phyloP scores from a whole-genome alignment of 2,113 vertebrate genomes.

The rat (Rattus norvegicus) region DNA sequence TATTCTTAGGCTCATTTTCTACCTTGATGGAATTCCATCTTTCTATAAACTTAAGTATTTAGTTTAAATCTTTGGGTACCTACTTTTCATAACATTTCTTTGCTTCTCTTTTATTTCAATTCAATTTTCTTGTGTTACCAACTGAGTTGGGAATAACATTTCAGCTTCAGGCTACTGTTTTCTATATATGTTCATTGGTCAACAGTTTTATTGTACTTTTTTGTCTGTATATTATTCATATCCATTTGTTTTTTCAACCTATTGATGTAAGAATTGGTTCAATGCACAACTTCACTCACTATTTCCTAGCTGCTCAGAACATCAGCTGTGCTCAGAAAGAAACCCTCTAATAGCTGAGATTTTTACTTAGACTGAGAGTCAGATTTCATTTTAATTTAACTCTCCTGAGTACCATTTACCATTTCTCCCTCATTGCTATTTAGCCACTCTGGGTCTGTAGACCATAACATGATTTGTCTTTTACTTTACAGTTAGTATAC shows the following conservation, averaged over 20 bases:
- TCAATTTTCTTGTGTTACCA: neutral
- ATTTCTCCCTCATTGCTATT: too few relatives aligned
- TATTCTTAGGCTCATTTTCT: neutral
- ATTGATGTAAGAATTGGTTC: neutral
- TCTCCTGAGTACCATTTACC: neutral
- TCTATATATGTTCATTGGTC: neutral
- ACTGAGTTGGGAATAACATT: neutral
- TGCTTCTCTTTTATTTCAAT: neutral
- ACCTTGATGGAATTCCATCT: neutral
- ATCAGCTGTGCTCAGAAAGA: neutral
- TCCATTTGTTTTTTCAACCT: neutral
- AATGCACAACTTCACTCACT: accelerated
- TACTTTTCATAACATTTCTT: neutral
- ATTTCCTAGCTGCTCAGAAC: neutral
- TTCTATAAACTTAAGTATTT: neutral
- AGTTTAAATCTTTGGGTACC: neutral
- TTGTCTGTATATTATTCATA: neutral
- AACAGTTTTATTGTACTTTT: neutral
- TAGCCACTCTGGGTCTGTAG: too few relatives aligned
- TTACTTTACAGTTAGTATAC: too few relatives aligned
- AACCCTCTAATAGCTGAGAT: neutral
- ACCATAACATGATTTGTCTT: too few relatives aligned
- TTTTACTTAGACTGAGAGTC: neutral
- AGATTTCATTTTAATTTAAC: neutral
- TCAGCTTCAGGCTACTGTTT: neutral